Percentiles rank a stretch among this genome's conserved stretches.
Conservation (phyloP, 2,888 invertebrate species). For the Julus scandinavius region DNA sequence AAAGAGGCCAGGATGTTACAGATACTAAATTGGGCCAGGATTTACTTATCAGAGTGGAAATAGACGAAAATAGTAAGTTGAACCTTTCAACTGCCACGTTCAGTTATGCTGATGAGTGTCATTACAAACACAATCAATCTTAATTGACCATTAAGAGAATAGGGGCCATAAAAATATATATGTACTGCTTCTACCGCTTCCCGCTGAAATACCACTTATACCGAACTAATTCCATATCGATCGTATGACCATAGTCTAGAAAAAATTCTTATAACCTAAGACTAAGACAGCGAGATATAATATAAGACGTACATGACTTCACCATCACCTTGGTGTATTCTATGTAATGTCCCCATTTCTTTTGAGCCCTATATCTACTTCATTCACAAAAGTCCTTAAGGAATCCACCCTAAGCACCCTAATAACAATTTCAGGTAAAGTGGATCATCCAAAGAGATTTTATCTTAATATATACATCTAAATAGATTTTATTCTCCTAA, state of each 20-base stretch:
- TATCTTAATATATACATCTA: too few relatives aligned
- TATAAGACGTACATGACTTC: too few relatives aligned
- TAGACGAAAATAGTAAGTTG: slow-evolving; percentile 69
- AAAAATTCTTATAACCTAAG: neutral
- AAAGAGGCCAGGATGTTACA: slow-evolving; percentile 71
- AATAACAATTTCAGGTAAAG: too few relatives aligned
- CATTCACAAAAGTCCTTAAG: too few relatives aligned
- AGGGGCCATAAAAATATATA: neutral
- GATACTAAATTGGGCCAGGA: slow-evolving; percentile 77
- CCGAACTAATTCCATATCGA: neutral
- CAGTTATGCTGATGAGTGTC: neutral
- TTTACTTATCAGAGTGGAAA: slow-evolving; percentile 73
- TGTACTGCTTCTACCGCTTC: neutral
- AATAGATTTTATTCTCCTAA: too few relatives aligned
- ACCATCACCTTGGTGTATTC: too few relatives aligned
- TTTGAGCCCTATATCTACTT: too few relatives aligned
- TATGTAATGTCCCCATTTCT: too few relatives aligned
- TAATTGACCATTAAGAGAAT: neutral
- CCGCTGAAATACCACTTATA: neutral
- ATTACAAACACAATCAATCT: slow-evolving; percentile 15
- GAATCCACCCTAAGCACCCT: too few relatives aligned
- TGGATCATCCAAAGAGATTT: too few relatives aligned
- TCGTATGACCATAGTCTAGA: neutral
- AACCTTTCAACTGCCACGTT: neutral
- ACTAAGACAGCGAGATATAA: too few relatives aligned